Evolutionary conservation across 2,113 vertebrate genomes (phyloP), one percentile per base, ranked within the genome.

Genomic region (Montifringilla adamsi): DNA sequence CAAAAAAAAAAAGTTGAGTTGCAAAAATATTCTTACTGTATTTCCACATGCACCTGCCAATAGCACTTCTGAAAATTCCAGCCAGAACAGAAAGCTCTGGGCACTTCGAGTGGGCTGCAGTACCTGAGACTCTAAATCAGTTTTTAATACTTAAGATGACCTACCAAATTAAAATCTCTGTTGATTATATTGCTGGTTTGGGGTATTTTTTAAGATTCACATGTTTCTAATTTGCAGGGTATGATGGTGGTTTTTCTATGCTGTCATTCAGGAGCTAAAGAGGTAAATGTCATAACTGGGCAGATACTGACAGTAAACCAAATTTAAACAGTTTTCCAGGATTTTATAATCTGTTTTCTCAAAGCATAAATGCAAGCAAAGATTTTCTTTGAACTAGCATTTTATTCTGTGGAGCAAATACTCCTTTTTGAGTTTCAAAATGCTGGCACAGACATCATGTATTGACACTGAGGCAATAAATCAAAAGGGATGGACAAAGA

Each of bases 391-490:
- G 78, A 95, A 81, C 31, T 59, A 80, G 27, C 43, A 80, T 88
- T 88, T 63, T 56, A 47, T 93, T 90, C 75, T 44, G 26, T n/a
- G 46, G 53, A 90, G 63, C 46, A 90, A 63, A n/a, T 67, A 59
- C 8, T 8, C 30, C 78, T 80, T 90, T 46, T 10, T 67, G 56
- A 66, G 64, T 70, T 52, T 91, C 55, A 74, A 47, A 97, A 84
- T 93, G 63, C 55, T 92, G 90, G 82, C 79, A 81, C 43, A 94
- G 64, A 11, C 44, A 31, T 68, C 10, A 4, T 59, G 41, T 66
- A 52, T 95, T 94, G 92, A 95, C 87, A 94, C 72, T 37, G 66
- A 87, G 58, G 85, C 50, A 95, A 86, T 93, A 92, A 93, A 92
- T 94, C 89, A 84, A 84, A 84, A 64, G 66, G 56, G 43, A 84